Evolutionary conservation across 2,113 vertebrate genomes (phyloP), one percentile per base, ranked within the genome.

Genomic region (Glaucidium brasilianum): DNA sequence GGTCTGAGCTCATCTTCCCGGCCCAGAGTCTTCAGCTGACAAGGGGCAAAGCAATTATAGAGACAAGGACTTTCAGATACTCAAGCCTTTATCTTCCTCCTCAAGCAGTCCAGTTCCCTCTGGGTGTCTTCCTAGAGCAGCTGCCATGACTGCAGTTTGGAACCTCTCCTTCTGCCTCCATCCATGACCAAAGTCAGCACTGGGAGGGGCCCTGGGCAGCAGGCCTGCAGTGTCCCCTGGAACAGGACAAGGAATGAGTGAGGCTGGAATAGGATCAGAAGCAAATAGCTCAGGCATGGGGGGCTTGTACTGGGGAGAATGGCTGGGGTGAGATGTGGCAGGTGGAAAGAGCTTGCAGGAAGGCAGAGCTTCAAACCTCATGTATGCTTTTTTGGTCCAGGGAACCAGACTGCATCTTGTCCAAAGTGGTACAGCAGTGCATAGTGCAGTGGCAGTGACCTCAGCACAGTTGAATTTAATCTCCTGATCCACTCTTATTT

Each of bases 351-450:
- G 12, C 59, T 43, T 45, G 49, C 9, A 32, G 56, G 43, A 74
- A 56, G 23, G 22, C 50, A 64, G 71, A 64, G 27, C 32, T 91
- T 77, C 0, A 0, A 59, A 50, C 12, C 21, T 52, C 14, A 5
- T 3, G 32, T 6, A 22, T 0, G 0, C 8, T 9, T 85, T 56
- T 68, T 82, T 1, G 1, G 35, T 19, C 27, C 55, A 26, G 43
- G 43, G 37, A 55, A 34, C 15, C 32, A 56, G 58, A 37, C 41
- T n/a, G 25, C 29, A 15, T 10, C 39, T 64, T 78, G 49, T 47
- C 39, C 75, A 21, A 32, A 71, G 25, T 0, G 6, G 56, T 16
- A 32, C 17, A 34, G 50, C 69, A 74, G 47, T 4, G 9, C 41
- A 8, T 20, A 11, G 20, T 0, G 1, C 41, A 15, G 66, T 6